These are phyloP conservation scores for Erebia aethiops DNA, from an alignment of 2,888 invertebrate genomes.

Conservation along the genomic window DNA sequence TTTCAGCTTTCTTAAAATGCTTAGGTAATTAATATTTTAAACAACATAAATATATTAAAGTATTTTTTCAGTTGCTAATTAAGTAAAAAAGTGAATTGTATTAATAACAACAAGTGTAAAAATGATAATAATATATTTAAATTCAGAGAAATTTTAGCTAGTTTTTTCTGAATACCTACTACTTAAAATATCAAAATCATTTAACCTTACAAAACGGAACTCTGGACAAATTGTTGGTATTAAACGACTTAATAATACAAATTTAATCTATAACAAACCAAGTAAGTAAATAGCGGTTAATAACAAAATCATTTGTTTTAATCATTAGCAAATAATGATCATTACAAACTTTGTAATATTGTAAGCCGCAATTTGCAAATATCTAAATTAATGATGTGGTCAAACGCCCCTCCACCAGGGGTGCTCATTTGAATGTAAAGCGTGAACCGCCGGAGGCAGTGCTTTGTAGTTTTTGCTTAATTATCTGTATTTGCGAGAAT, in stretches of 20 bases:
- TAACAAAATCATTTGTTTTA: constrained; percentile 20
- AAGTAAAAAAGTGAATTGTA: too few relatives aligned
- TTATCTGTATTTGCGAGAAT: constrained; percentile 70
- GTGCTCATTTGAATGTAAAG: constrained; percentile 77
- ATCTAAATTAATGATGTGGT: constrained; percentile 52
- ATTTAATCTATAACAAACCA: not conserved
- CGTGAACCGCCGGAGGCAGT: constrained; percentile 59
- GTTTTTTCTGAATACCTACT: too few relatives aligned
- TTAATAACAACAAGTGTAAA: too few relatives aligned
- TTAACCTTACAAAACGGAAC: too few relatives aligned
- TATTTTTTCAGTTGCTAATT: too few relatives aligned
- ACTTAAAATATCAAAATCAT: too few relatives aligned
- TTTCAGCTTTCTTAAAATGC: too few relatives aligned
- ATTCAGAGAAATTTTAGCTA: too few relatives aligned
- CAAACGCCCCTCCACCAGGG: constrained; percentile 57
- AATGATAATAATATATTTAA: too few relatives aligned
- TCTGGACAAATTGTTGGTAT: too few relatives aligned
- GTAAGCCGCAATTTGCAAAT: constrained; percentile 29
- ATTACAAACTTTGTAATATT: constrained; percentile 19
- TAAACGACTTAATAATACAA: not conserved
- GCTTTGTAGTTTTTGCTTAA: constrained; percentile 78
- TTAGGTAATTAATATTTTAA: too few relatives aligned
- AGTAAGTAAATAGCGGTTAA: constrained; percentile 2
- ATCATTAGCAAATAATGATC: constrained; percentile 25
- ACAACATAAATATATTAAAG: too few relatives aligned